Evolutionary conservation across 2,113 vertebrate genomes (phyloP).

Genomic region (Balaeniceps rex): DNA sequence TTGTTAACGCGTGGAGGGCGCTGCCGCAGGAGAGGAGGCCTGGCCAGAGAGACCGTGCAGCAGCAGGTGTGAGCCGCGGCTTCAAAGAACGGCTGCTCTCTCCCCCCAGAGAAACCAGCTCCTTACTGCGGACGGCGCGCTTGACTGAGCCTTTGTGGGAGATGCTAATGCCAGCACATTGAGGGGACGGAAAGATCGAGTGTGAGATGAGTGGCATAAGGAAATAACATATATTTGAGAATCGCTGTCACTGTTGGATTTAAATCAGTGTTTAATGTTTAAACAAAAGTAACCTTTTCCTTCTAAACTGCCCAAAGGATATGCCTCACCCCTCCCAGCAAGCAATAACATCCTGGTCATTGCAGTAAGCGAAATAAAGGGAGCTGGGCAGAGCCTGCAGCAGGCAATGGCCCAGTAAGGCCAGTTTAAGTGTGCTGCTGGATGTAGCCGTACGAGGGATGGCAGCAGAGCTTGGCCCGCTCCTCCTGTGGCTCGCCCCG

Average conservation of each 20-base stretch:
- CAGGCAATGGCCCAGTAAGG: background rate
- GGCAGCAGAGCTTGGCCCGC: background rate
- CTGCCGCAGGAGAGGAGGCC: conserved; percentile 52
- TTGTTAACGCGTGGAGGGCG: conserved; percentile 80
- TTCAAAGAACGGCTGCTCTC: conserved; percentile 50
- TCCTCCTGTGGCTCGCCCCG: background rate
- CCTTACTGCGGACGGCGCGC: conserved; percentile 55
- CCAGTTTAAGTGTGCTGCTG: background rate
- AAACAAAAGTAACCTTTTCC: conserved; percentile 57
- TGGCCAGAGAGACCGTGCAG: conserved; percentile 55
- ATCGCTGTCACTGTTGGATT: conserved; percentile 54
- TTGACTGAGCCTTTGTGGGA: conserved; percentile 57
- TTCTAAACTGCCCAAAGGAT: conserved; percentile 43
- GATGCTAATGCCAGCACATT: conserved; percentile 27
- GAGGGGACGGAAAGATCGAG: conserved; percentile 60
- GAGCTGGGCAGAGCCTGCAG: conserved; percentile 12
- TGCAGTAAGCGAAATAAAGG: background rate
- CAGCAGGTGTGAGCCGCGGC: conserved; percentile 48
- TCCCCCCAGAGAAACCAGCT: conserved; percentile 23
- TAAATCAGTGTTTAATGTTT: conserved; percentile 56
- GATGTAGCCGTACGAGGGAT: background rate
- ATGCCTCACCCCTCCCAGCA: conserved; percentile 40
- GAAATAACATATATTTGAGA: conserved; percentile 23
- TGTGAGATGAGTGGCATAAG: conserved; percentile 66
- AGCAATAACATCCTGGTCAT: background rate